Evolutionary conservation across 2,888 invertebrate species (phyloP).

Genomic region (Strigamia transsilvanica): DNA sequence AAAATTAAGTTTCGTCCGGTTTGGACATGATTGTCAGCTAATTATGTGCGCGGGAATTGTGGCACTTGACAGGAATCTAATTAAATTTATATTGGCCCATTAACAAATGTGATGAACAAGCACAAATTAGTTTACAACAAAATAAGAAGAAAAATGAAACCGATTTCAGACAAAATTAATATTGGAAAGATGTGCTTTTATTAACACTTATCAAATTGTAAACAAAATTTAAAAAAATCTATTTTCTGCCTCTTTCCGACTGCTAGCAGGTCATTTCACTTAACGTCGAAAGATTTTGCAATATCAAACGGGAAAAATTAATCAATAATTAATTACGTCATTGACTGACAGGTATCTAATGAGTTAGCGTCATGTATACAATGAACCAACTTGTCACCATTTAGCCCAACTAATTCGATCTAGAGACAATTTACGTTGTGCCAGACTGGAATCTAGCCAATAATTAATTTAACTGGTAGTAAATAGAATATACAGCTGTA

Average conservation of each 20-base stretch:
- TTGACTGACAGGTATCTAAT: conserved; percentile 23
- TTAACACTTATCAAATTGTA: neutral
- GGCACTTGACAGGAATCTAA: conserved; percentile 38
- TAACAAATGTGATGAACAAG: conserved; percentile 38
- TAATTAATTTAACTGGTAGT: conserved; percentile 37
- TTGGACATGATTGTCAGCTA: conserved; percentile 39
- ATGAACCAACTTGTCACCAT: conserved; percentile 25
- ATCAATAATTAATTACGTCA: conserved; percentile 37
- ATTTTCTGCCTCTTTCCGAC: neutral
- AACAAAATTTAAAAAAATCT: neutral
- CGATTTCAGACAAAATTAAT: neutral
- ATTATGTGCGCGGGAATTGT: conserved; percentile 34
- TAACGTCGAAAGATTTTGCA: neutral
- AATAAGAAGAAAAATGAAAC: conserved; percentile 3
- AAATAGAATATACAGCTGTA: conserved; percentile 35
- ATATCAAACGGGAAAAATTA: neutral
- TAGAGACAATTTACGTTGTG: conserved; percentile 36
- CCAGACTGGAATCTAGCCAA: conserved; percentile 31
- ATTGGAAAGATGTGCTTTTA: neutral
- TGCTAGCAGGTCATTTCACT: neutral
- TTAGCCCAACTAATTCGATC: conserved; percentile 39
- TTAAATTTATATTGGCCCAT: conserved; percentile 43
- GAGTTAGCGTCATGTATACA: conserved; percentile 36
- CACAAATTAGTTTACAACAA: conserved; percentile 31
- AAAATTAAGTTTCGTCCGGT: conserved; percentile 27